Evolutionary conservation across 2,113 vertebrate species (phyloP), one percentile per base, ranked within the genome.

Genomic region (Tympanuchus pallidicinctus): DNA sequence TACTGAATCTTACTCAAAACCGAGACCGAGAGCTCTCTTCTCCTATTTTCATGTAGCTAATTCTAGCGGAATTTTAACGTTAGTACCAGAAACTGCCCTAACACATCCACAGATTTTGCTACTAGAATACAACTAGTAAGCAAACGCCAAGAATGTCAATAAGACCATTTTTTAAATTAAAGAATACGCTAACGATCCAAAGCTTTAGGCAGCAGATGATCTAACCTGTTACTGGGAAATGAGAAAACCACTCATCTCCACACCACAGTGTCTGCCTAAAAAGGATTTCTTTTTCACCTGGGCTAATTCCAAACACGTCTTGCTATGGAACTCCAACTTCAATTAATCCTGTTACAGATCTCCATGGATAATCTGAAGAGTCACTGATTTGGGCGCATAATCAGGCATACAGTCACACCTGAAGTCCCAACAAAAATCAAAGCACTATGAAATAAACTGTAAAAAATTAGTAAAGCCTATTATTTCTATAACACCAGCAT

Each of bases 1-100:
- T 79, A 97, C 48, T 74, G 91, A 95, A 83, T 11, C n/a, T 56
- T 70, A 70, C 27, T 87, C 60, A 12, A 52, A 91, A 80, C 19
- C 43, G 52, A 50, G 30, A 17, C 50, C 56, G 19, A 17, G 47
- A 80, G 70, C 67, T 86, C 47, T 70, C 42, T 8, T 34, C 32
- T 47, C 22, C 45, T 80, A 13, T 63, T 74, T 89, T 87, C 14
- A 71, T 67, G 70, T 88, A n/a, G 3, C 8, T 40, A 71, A 5
- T 64, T 57, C 54, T 7, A 70, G 13, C 5, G 11, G 24, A 83
- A 61, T 69, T 83, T 22, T 82, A 69, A 67, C 34, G 27, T 4
- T 42, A 43, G 10, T 17, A 11, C 36, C 47, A 74, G 25, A 54
- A 22, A 59, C 14, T 18, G 45, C 24, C 34, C 38, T 73, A 81